Evolutionary conservation across 2,113 vertebrate genomes (phyloP).

Genomic region (Thinocorus orbignyianus): DNA sequence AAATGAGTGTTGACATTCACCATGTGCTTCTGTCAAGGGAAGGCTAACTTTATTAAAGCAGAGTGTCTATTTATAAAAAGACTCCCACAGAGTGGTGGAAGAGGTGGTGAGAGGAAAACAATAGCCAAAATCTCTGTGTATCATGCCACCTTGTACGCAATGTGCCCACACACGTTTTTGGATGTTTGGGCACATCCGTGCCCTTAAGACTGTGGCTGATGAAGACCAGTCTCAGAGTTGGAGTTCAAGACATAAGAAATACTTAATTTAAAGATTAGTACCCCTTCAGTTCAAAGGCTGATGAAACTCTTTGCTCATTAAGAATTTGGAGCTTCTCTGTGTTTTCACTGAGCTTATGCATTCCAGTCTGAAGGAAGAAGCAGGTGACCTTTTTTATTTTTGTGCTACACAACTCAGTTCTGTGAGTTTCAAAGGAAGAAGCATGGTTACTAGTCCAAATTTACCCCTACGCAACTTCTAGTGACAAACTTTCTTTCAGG

Average conservation of each 20-base stretch:
- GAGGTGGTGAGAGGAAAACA: background rate
- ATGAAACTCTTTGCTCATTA: background rate
- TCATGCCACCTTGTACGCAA: background rate
- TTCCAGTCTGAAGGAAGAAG: background rate
- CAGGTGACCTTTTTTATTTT: rapidly evolving
- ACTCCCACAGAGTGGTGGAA: background rate
- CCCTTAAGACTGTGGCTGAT: background rate
- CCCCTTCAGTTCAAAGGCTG: background rate
- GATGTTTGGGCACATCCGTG: background rate
- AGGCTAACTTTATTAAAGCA: background rate
- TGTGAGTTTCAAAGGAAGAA: background rate
- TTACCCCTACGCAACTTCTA: background rate
- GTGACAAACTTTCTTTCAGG: background rate
- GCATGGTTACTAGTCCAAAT: background rate
- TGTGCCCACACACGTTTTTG: background rate
- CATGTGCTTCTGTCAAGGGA: background rate
- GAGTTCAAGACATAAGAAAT: background rate
- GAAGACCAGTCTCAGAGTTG: background rate
- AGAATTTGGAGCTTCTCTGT: background rate
- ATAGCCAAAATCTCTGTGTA: background rate
- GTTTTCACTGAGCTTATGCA: background rate
- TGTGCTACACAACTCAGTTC: background rate
- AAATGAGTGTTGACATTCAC: background rate
- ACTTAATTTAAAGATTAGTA: background rate
- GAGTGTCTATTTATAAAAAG: background rate